These are phyloP conservation scores for Nannoperca obscura DNA, from an alignment of 2,797 vertebrate species.

Conservation along the genomic window DNA sequence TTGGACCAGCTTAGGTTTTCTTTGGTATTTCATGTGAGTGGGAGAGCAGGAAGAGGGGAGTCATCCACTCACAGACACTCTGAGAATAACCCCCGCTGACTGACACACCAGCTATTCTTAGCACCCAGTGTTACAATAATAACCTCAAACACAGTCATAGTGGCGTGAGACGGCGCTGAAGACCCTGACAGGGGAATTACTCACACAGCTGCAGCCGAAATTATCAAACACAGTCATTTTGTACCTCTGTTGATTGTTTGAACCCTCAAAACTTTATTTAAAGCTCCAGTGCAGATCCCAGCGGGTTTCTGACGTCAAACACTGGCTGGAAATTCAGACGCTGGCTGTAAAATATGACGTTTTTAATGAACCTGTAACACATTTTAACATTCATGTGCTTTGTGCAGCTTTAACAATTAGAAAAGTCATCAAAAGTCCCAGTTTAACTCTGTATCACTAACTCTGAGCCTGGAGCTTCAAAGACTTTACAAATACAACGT, in stretches of 20 bases:
- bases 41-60: conserved; percentile 35
- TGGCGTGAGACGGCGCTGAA: conserved; percentile 25
- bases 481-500: background rate
- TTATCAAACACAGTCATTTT: background rate
- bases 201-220: conserved; percentile 18
- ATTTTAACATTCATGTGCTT: background rate
- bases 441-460: no score
- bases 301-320: no score
- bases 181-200: conserved; percentile 44
- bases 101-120: conserved; percentile 42
- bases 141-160: conserved; percentile 33
- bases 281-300: no score
- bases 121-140: conserved; percentile 14
- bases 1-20: background rate
- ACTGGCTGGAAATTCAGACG: no score
- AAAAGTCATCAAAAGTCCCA: background rate
- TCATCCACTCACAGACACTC: conserved; percentile 11
- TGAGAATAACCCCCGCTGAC: conserved; percentile 39
- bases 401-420: background rate
- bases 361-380: background rate
- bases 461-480: background rate
- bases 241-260: no score
- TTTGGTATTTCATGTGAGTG: background rate
- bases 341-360: no score
- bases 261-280: no score